These are phyloP conservation scores for Megaleporinus macrocephalus DNA, from an alignment of 2,113 vertebrate species.

Conservation along the genomic window DNA sequence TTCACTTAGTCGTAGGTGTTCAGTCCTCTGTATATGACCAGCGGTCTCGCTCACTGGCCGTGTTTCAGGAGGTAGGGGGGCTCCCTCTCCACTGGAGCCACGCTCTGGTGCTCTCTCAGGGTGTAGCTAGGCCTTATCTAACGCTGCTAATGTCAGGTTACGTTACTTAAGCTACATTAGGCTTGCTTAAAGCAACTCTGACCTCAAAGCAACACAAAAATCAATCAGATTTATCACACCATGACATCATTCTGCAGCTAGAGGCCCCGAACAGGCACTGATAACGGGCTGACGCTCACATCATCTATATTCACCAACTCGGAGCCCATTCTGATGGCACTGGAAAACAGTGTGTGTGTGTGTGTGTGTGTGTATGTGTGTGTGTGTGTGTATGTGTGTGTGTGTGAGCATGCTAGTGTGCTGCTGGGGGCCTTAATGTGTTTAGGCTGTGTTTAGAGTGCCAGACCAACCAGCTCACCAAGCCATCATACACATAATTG, in stretches of 20 bases:
- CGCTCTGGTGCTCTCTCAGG: neutral
- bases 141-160: neutral
- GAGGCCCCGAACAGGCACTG: slow-evolving; percentile 19
- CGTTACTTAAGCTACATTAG: slow-evolving; percentile 1
- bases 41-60: too few species aligned
- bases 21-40: too few species aligned
- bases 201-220: slow-evolving; percentile 5
- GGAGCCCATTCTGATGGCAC: neutral
- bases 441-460: slow-evolving; percentile 57
- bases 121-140: neutral
- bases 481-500: slow-evolving; percentile 46
- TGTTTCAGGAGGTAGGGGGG: neutral
- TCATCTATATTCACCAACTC: slow-evolving; percentile 2
- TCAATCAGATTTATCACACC: neutral
- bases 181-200: neutral
- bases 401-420: slow-evolving; percentile 16
- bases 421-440: slow-evolving; percentile 46
- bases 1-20: too few species aligned
- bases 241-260: slow-evolving; percentile 29
- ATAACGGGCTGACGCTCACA: slow-evolving; percentile 6
- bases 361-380: slow-evolving; percentile 28
- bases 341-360: neutral
- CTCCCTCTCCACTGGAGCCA: neutral
- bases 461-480: slow-evolving; percentile 48
- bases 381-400: slow-evolving; percentile 1